Evolutionary conservation across 2,797 vertebrate species (phyloP), one percentile per base, ranked within the genome.

Genomic region (Scomberomorus guttatus): DNA sequence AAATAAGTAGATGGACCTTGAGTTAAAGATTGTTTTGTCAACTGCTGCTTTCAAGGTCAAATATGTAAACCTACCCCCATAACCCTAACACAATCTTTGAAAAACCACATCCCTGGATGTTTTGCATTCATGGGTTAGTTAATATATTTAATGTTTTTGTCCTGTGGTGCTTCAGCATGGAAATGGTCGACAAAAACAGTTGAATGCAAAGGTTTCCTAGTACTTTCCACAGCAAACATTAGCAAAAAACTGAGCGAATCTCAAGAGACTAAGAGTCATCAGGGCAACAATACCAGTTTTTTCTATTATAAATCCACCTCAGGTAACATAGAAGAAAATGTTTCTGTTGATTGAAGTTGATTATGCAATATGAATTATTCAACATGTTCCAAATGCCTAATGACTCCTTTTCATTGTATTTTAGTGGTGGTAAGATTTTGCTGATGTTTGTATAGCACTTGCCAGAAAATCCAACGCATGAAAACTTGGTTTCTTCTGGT

Each of bases 311-410:
- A 79, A 70, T 70, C 51, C 13, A 63, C 14, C 17, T 2, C 75
- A 65, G 72, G 79, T 83, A 84, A 82, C 74, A 87, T 78, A 66
- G 80, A 76, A 79, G 75, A 61, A 71, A 84, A 73, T 82, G 27
- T 80, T 88, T 79, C 67, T 85, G 76, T 88, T 82, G 76, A 80
- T 87, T 87, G 79, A 68, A 57, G 75, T 72, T 75, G 59, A 85
- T 88, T 85, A 88, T 89, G 79, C 83, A 76, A 61, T 7, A 89
- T 90, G 67, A 90, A 89, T 89, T 85, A 89, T 88, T 89, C 85
- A 92, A 14, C 24, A 34, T 78, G 60, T 37, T 90, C 75, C 76
- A 77, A 86, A 79, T 55, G 78, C 78, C 55, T 82, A 81, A 84
- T 85, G 80, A 89, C 76, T 84, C 13, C 22, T 0, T 44, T 87